Percentiles rank a stretch among this genome's conserved stretches.
Evolutionary conservation across 2,797 vertebrate genomes (phyloP).

Genomic region (Gouania willdenowi): DNA sequence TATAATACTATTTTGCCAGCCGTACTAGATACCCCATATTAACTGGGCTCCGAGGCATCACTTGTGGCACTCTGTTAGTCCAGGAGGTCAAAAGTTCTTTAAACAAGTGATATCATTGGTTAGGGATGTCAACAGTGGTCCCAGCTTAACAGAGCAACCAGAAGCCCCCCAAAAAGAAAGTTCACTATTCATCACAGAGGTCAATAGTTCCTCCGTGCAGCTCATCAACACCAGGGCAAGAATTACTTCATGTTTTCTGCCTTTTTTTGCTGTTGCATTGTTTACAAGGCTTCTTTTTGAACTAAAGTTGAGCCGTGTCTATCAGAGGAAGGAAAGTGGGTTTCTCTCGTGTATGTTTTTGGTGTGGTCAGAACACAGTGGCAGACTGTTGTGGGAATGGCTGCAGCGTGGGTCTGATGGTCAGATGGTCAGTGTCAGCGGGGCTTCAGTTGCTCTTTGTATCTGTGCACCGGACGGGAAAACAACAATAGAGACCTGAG

Average conservation of each 20-base stretch:
- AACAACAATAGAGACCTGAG: constrained; percentile 67
- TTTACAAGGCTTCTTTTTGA: constrained; percentile 51
- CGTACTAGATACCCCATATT: constrained; percentile 6
- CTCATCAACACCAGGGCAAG: constrained; percentile 55
- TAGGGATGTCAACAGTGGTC: constrained; percentile 53
- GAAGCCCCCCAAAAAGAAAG: constrained; percentile 46
- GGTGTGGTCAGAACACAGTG: constrained; percentile 12
- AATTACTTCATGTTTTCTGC: constrained; percentile 50
- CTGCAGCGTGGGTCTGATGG: constrained; percentile 56
- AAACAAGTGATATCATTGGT: constrained; percentile 61
- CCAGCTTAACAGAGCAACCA: constrained; percentile 23
- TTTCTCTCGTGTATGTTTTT: no score
- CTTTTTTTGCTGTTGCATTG: constrained; percentile 28
- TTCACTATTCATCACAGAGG: constrained; percentile 62
- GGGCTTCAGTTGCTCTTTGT: constrained; percentile 72
- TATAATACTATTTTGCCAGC: constrained; percentile 32
- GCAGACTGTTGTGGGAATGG: constrained; percentile 34
- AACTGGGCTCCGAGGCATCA: constrained; percentile 18
- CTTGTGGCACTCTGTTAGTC: constrained; percentile 30
- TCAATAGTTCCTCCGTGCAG: constrained; percentile 58
- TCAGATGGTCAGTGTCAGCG: constrained; percentile 73
- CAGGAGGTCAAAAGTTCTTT: constrained; percentile 61
- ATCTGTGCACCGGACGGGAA: constrained; percentile 68
- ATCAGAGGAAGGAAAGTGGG: no score
- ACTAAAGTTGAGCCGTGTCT: no score